Evolutionary conservation across 2,797 vertebrate species (phyloP), one percentile per base, ranked within the genome.

Genomic region (Ptychadena robeensis): DNA sequence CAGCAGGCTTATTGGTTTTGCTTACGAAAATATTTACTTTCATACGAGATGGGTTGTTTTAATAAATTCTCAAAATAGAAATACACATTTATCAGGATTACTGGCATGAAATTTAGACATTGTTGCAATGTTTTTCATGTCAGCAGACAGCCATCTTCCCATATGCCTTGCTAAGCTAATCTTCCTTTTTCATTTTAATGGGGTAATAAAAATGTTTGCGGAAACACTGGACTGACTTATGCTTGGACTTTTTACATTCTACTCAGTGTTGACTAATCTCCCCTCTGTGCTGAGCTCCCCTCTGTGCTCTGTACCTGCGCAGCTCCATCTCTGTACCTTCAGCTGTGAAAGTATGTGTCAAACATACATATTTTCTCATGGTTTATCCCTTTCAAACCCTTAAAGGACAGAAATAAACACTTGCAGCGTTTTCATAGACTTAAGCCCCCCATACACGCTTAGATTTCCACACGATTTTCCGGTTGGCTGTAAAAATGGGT

Each of bases 1-100:
- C 82, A 81, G 83, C 83, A 65, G 72, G 83, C 38, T 81, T 80
- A 80, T 85, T 76, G 78, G 65, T 53, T 85, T 76, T 85, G 30
- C 66, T 70, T 80, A 65, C 82, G 64, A 74, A 84, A 85, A 85
- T 85, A 80, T 76, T 85, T 85, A 80, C 78, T 85, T 68, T 85
- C 65, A 48, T 78, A 78, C 9, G 35, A 34, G 8, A 80, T 30
- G 73, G 35, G n/a, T 69, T 80, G 72, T 80, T 40, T 61, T 85
- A 85, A 75, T 68, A 44, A 81, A 74, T 74, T 81, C 64, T 64
- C 64, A 11, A 63, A 63, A 14, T 32, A 72, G 57, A 80, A 72
- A 73, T 35, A 28, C 25, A 37, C 61, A 73, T 73, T 44, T 34
- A 66, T 81, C 61, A 73, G 37, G 31, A 81, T 65, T 65, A 59